A percentile compares a stretch with the other conserved stretches of the same genome.
phyloP scores from a whole-genome alignment of 2,113 vertebrate species.

The Indicator maculatus region DNA sequence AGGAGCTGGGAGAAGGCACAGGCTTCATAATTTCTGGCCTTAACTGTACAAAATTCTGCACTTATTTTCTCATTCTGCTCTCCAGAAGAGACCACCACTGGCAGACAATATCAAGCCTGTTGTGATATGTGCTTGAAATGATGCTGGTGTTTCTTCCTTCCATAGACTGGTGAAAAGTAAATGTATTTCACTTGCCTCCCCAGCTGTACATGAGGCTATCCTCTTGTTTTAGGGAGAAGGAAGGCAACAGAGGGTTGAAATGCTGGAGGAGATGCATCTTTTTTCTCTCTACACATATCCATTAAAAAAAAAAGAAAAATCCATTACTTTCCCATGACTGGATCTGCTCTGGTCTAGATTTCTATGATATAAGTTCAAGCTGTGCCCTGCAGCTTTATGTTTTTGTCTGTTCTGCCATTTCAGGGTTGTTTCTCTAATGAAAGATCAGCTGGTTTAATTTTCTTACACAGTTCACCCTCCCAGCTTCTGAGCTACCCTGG shows the following conservation, averaged over 20 bases:
- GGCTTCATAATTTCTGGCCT: neutral
- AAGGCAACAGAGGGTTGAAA: neutral
- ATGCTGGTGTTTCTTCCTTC: neutral
- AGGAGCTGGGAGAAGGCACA: neutral
- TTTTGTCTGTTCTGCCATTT: conserved; percentile 14
- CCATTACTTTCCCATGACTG: neutral
- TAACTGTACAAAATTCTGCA: neutral
- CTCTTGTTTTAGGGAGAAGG: neutral
- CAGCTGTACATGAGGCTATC: rapidly evolving
- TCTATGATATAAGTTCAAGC: neutral
- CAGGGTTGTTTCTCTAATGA: neutral
- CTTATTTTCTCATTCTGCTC: neutral
- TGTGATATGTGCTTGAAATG: neutral
- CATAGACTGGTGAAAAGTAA: neutral
- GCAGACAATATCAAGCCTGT: neutral
- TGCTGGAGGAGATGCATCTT: neutral
- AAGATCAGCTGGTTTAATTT: conserved; percentile 42
- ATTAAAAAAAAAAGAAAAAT: neutral
- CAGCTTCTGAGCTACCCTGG: neutral
- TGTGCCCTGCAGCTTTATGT: conserved; percentile 8
- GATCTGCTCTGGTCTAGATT: neutral
- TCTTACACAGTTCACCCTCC: neutral
- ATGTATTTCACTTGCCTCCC: neutral
- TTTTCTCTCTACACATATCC: neutral
- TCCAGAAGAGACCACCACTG: rapidly evolving